A percentile compares a stretch with the other conserved stretches of the same genome.
phyloP scores from a whole-genome alignment of 2,113 vertebrate species.

The Vulpes vulpes region DNA sequence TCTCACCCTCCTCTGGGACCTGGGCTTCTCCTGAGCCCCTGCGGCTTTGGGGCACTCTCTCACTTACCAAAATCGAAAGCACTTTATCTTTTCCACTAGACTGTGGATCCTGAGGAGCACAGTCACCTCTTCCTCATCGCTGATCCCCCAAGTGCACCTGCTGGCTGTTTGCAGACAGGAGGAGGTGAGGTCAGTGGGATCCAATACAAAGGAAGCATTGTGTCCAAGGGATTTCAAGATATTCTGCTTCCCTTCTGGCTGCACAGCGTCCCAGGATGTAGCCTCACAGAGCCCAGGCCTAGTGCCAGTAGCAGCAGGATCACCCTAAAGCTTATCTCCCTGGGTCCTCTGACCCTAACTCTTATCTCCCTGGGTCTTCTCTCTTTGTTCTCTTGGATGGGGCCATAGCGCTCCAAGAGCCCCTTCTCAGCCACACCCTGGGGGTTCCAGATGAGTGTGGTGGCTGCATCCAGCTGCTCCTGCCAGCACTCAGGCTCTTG shows the following conservation, averaged over 20 bases:
- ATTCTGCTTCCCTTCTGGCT: neutral
- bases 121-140: neutral
- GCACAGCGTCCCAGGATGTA: neutral
- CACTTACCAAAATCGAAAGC: fast-evolving
- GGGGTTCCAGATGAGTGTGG: too few relatives aligned
- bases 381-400: neutral
- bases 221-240: fast-evolving
- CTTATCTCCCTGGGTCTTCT: neutral
- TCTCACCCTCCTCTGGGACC: neutral
- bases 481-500: neutral
- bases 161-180: neutral
- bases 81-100: neutral
- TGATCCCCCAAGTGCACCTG: neutral
- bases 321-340: neutral
- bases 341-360: neutral
- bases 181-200: neutral
- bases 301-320: neutral
- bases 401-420: neutral
- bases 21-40: neutral
- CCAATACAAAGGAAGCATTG: neutral
- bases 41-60: fast-evolving
- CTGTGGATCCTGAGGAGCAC: neutral
- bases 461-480: neutral
- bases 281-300: neutral
- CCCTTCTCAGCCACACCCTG: neutral